Percentiles rank a stretch among this genome's conserved stretches.
Conservation (phyloP, 2,113 vertebrate genomes). For the Mesitornis unicolor region DNA sequence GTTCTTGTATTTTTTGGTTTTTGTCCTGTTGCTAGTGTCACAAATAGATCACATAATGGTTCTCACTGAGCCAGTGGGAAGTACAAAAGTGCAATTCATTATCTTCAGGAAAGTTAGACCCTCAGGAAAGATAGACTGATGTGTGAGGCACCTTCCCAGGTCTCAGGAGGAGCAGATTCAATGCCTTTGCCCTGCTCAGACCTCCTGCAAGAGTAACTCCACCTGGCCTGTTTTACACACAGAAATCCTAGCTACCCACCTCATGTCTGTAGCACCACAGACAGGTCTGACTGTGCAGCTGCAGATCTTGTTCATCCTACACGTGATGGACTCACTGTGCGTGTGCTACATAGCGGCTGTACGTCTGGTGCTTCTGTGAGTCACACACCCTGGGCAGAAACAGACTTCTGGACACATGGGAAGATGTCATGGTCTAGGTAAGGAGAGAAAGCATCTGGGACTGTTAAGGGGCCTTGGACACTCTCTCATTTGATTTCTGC, state of each 20-base stretch:
- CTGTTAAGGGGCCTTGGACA: not conserved
- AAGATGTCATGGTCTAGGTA: not conserved
- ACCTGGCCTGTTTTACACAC: not conserved
- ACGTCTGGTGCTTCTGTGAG: rapidly evolving
- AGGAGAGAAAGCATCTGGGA: not conserved
- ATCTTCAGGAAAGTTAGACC: no score
- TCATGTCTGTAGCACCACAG: not conserved
- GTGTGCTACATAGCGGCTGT: rapidly evolving
- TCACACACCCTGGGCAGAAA: not conserved
- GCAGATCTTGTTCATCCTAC: rapidly evolving
- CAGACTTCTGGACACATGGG: not conserved
- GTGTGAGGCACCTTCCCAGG: not conserved
- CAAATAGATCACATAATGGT: not conserved
- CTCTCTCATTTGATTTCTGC: not conserved
- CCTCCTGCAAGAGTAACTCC: not conserved
- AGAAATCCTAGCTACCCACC: not conserved
- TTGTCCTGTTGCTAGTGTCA: not conserved
- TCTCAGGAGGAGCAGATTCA: not conserved
- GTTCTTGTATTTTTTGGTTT: not conserved
- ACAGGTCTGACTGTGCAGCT: not conserved
- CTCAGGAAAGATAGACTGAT: not conserved
- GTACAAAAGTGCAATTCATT: not conserved
- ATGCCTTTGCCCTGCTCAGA: not conserved
- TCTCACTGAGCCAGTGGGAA: not conserved
- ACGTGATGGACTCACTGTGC: rapidly evolving